Evolutionary conservation across 2,797 vertebrate species (phyloP), one percentile per base, ranked within the genome.

Genomic region (Loriculus beryllinus): DNA sequence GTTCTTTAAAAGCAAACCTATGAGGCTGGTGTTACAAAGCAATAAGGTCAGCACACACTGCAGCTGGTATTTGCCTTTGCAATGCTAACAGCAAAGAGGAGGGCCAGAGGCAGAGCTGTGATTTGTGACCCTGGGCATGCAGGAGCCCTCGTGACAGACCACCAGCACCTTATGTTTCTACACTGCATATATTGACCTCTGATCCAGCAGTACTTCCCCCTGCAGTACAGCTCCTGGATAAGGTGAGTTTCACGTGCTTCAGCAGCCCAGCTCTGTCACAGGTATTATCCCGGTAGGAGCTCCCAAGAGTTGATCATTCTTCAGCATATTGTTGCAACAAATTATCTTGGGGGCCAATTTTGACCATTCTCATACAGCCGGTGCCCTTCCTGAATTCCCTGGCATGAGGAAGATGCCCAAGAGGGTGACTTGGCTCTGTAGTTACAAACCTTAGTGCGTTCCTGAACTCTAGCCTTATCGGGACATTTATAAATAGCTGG

Each of bases 401-500:
- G 69, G 42, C 86, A 43, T 0, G 3, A 43, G 8, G 9, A 70
- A 56, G 78, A 40, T 62, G 52, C 25, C 71, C 15, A 7, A 56
- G 86, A 79, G 57, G 31, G 25, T 2, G 7, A 49, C 59, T 92
- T 91, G 35, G n/a, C 74, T 88, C 28, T 62, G 42, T 17, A 26
- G 72, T 22, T 78, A 28, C 51, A 90, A 89, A 83, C 12, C 20
- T 63, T 54, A 74, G 20, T 47, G 33, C 31, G 6, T 92, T 92
- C 68, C 75, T 93, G 70, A 91, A 65, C 86, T 79, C 67, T 59
- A 82, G 56, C 75, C 59, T 94, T 95, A 57, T 28, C 12, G 6
- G 25, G 57, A 37, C 59, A 20, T 56, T 91, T 96, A 83, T 90
- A 96, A 95, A 94, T 91, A 92, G 88, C 59, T 39, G 13, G 72